Evolutionary conservation across 1,140 invertebrate species (phyloP).

Genomic region (Drosophila ogumai): DNA sequence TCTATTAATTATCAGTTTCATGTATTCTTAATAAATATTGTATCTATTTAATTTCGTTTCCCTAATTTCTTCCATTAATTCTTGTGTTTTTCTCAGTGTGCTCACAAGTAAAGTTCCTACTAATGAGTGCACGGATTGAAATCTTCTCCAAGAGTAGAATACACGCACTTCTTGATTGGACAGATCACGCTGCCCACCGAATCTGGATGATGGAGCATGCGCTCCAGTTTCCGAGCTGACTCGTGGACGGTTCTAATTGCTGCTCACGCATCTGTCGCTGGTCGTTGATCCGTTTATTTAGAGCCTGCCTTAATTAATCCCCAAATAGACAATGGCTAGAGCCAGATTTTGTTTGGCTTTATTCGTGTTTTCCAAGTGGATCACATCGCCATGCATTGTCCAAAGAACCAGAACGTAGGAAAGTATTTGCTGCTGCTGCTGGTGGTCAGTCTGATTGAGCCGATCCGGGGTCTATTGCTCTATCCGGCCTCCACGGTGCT

Average conservation of each 20-base stretch:
- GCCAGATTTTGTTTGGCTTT: slow-evolving; percentile 6
- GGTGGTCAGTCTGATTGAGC: slow-evolving; percentile 8
- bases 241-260: slow-evolving; percentile 58
- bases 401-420: slow-evolving; percentile 45
- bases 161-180: slow-evolving; percentile 7
- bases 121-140: background rate
- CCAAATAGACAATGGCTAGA: slow-evolving; percentile 59
- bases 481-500: slow-evolving; percentile 46
- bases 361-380: slow-evolving; percentile 1
- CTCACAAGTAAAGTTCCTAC: background rate
- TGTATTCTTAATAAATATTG: too few species aligned
- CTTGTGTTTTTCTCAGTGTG: slow-evolving; percentile 3
- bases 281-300: slow-evolving; percentile 66
- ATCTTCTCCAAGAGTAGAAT: slow-evolving; percentile 1
- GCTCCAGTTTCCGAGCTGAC: slow-evolving; percentile 50
- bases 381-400: slow-evolving; percentile 63
- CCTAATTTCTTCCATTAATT: background rate
- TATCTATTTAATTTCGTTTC: too few species aligned
- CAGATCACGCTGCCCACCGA: slow-evolving; percentile 10
- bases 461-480: slow-evolving; percentile 28
- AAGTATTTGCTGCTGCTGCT: slow-evolving; percentile 17
- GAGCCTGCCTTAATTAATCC: slow-evolving; percentile 63
- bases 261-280: slow-evolving; percentile 49
- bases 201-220: slow-evolving; percentile 21
- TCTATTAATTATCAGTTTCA: too few species aligned